These are phyloP conservation scores for Trinectes maculatus DNA, from an alignment of 2,113 vertebrate species.

Conservation along the genomic window DNA sequence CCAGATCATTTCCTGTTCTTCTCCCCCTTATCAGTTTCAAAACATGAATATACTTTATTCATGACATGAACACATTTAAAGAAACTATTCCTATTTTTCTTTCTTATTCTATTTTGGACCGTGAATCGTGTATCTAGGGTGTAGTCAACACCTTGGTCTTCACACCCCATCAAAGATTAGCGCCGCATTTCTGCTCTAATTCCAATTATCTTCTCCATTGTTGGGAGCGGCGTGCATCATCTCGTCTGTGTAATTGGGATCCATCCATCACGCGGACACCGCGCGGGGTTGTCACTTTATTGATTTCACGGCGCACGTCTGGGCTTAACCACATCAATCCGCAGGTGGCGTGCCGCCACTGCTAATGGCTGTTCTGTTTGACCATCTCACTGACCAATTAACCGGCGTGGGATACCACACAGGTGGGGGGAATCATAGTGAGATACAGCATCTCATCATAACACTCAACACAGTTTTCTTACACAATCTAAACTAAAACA, in stretches of 20 bases:
- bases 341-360: constrained; percentile 54
- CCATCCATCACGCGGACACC: constrained; percentile 73
- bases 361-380: constrained; percentile 68
- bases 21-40: background rate
- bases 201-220: constrained; percentile 66
- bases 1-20: background rate
- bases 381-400: constrained; percentile 67
- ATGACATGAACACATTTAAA: no score
- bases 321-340: constrained; percentile 72
- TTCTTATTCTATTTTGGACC: no score
- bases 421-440: constrained; percentile 57
- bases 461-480: background rate
- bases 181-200: constrained; percentile 55
- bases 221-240: constrained; percentile 67
- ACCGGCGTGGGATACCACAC: constrained; percentile 21
- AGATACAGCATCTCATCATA: constrained; percentile 7
- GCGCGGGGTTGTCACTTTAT: constrained; percentile 74
- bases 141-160: constrained; percentile 22
- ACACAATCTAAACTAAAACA: constrained; percentile 19
- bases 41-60: background rate
- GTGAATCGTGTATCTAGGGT: background rate
- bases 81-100: no score
- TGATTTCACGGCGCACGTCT: constrained; percentile 72
- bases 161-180: constrained; percentile 58
- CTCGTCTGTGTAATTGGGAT: constrained; percentile 72